phyloP scores from a whole-genome alignment of 1,140 invertebrate genomes.

The Chlorops oryzae region DNA sequence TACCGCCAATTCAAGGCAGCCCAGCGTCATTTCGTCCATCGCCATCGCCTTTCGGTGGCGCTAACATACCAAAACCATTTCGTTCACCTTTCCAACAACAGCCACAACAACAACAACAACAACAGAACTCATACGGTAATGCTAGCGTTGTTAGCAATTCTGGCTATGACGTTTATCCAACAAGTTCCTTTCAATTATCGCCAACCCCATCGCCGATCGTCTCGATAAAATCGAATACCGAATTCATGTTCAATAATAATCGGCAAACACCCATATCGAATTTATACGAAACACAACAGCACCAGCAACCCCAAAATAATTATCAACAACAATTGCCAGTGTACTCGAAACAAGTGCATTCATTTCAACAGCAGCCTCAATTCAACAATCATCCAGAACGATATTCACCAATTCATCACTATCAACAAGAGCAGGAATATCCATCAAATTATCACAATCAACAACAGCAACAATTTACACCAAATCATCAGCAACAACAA shows the following conservation, averaged over 20 bases:
- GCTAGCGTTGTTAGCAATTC: no score
- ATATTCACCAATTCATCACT: conserved; percentile 25
- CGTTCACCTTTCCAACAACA: conserved; percentile 28
- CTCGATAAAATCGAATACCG: conserved; percentile 40
- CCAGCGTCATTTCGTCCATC: no score
- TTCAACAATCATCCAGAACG: conserved; percentile 20
- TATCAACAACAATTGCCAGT: conserved; percentile 12
- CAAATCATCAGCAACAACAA: conserved; percentile 5
- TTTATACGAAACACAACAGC: conserved; percentile 16
- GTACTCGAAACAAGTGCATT: no score
- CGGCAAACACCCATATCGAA: conserved; percentile 42
- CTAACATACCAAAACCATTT: conserved; percentile 27
- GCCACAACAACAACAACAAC: conserved; percentile 28
- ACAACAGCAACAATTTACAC: conserved; percentile 35
- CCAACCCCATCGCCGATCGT: conserved; percentile 45
- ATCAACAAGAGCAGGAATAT: conserved; percentile 24
- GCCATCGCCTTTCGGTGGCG: conserved; percentile 18
- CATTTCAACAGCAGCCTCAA: conserved; percentile 15
- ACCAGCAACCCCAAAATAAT: conserved; percentile 1
- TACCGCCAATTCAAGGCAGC: conserved; percentile 48
- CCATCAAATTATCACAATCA: conserved; percentile 13
- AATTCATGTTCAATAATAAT: conserved; percentile 36
- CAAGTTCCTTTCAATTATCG: conserved; percentile 45
- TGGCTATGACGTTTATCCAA: conserved; percentile 15
- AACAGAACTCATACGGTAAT: conserved; percentile 38